Conservation (phyloP, 2,797 vertebrate species). For the Echeneis naucrates region DNA sequence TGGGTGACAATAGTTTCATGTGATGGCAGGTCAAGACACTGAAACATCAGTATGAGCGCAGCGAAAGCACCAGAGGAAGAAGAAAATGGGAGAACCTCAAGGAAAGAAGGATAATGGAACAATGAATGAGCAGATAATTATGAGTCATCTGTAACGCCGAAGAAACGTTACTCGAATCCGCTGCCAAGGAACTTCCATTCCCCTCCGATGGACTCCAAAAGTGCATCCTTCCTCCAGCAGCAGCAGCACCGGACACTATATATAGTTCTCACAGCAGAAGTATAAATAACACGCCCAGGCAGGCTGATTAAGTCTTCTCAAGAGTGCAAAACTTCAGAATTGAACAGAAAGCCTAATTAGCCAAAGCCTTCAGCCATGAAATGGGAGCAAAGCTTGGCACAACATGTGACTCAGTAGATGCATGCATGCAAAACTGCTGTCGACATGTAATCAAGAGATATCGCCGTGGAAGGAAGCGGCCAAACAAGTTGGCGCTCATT, state of each 20-base stretch:
- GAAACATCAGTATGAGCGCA: slow-evolving; percentile 13
- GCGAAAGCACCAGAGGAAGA: not conserved
- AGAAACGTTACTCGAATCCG: slow-evolving; percentile 42
- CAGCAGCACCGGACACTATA: slow-evolving; percentile 48
- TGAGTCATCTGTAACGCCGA: slow-evolving; percentile 34
- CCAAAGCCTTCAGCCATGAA: slow-evolving; percentile 57
- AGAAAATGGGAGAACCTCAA: not conserved
- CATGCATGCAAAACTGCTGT: slow-evolving; percentile 38
- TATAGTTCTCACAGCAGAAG: slow-evolving; percentile 49
- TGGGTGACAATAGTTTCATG: slow-evolving; percentile 12
- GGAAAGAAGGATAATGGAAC: not conserved
- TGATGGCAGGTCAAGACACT: slow-evolving; percentile 22
- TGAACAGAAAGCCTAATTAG: slow-evolving; percentile 70
- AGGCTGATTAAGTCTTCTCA: slow-evolving; percentile 57
- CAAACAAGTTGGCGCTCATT: slow-evolving; percentile 28
- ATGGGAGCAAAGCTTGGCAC: slow-evolving; percentile 51
- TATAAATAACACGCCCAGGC: slow-evolving; percentile 60
- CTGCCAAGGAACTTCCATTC: slow-evolving; percentile 58
- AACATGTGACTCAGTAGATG: slow-evolving; percentile 46
- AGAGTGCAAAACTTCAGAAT: slow-evolving; percentile 64
- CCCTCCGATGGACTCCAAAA: slow-evolving; percentile 42
- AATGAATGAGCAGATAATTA: slow-evolving; percentile 49
- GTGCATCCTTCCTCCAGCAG: slow-evolving; percentile 49
- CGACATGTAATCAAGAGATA: slow-evolving; percentile 50
- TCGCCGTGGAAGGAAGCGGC: slow-evolving; percentile 28